Conservation (phyloP, 2,888 invertebrate genomes). For the Drosophila niveifrons region DNA sequence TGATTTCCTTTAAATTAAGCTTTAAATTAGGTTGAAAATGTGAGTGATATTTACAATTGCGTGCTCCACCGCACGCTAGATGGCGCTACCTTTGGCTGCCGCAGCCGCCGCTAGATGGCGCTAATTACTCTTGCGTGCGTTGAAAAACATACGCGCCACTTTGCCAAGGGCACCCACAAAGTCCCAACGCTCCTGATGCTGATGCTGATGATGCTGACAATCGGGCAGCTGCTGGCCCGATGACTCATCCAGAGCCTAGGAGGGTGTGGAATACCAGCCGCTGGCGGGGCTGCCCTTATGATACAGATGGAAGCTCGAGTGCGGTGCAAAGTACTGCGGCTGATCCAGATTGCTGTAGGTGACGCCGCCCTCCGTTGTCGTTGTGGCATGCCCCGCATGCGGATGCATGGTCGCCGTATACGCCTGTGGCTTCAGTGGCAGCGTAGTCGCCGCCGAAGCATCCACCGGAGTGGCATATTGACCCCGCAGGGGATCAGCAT, state of each 20-base stretch:
- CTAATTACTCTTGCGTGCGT: conserved; percentile 71
- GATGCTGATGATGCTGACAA: conserved; percentile 52
- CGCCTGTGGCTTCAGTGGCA: conserved; percentile 96
- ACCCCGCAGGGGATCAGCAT: conserved; percentile 88
- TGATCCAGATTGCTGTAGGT: conserved; percentile 89
- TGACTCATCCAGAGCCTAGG: conserved; percentile 86
- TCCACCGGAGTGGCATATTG: conserved; percentile 83
- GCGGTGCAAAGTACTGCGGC: conserved; percentile 93
- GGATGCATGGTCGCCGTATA: conserved; percentile 90
- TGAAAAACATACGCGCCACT: conserved; percentile 83
- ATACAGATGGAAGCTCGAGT: conserved; percentile 94
- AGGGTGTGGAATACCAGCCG: conserved; percentile 92
- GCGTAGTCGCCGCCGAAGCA: conserved; percentile 86
- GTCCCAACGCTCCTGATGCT: conserved; percentile 75
- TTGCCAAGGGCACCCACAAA: conserved; percentile 82
- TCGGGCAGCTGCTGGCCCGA: conserved; percentile 37
- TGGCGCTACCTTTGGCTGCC: neutral
- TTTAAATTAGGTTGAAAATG: conserved; percentile 1
- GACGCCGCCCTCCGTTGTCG: conserved; percentile 89
- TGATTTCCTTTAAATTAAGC: conserved; percentile 8
- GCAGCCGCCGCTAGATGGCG: neutral
- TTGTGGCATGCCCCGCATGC: conserved; percentile 81
- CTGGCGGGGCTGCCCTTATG: conserved; percentile 90
- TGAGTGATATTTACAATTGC: conserved; percentile 16
- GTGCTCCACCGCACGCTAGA: neutral